Evolutionary conservation across 2,888 invertebrate genomes (phyloP), one percentile per base, ranked within the genome.

Genomic region (Thera britannica): DNA sequence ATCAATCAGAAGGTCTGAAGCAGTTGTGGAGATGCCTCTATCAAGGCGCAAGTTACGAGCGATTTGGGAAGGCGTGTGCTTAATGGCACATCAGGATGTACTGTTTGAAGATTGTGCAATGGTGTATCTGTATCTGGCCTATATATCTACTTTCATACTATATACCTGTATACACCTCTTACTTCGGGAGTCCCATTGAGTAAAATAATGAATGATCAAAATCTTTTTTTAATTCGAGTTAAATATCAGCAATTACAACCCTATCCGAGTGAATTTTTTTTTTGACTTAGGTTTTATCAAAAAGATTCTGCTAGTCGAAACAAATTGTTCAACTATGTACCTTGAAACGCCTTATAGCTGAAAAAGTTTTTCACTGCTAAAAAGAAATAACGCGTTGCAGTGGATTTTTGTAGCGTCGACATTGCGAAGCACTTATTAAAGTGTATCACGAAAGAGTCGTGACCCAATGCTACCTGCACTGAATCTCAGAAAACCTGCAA

Each of bases 1-100:
- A 90, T 90, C 89, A 88, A 90, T 90, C 90, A 90, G 86, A 77
- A 78, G 75, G 79, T 82, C 78, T 82, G 78, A 79, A 80, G 82
- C 81, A 81, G 82, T 83, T 79, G 78, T 77, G 71, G 80, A 82
- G 82, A 85, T 85, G 81, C 80, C 78, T 81, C 75, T 75, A 82
- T 81, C 76, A 71, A 67, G 79, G 75, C 73, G 67, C 76, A 84
- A 83, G 80, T 71, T 75, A 78, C 73, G 69, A 81, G 78, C 79
- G 72, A 72, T 71, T 72, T 63, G 67, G 58, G 65, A 67, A 70
- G 66, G 67, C 64, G 68, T 64, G 67, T 70, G 73, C 71, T 72
- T 69, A 77, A 74, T 74, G 72, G 71, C 68, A 71, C 72, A 61
- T 67, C 67, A 71, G 67, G 67, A 77, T 74, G 75, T 74, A 77